Base-by-base conservation (phyloP, 1,140 invertebrate genomes). In the Thaumetopoea pityocampa region DNA sequence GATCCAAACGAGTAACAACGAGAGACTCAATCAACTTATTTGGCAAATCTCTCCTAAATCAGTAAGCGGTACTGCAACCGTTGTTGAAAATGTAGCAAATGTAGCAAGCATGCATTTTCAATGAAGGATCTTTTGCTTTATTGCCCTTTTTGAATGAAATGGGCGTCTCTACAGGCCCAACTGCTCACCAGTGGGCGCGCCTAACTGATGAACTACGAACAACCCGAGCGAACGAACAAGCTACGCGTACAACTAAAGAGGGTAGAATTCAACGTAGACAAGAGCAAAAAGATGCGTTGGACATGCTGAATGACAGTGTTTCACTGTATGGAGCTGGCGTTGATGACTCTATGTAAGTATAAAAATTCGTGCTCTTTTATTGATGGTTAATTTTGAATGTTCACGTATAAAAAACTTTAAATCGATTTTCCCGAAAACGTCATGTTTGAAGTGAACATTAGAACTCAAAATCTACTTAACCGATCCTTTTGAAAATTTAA, bases 401-500 rank as follows among this genome's bases (percentile, higher is more conserved):
- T 19, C 18, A n/a, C n/a, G n/a, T n/a, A n/a, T n/a, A n/a, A n/a
- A 19, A 19, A 19, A 19, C 18, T 19, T n/a, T n/a, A n/a, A n/a
- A n/a, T 19, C 23, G 23, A n/a, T 24, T 24, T 24, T 4, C 23
- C n/a, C 23, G 9, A 24, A 24, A 24, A 6, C 9, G 3, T n/a
- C 9, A n/a, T 24, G 7, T 24, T 24, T n/a, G 3, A 24, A 4
- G 23, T 24, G 23, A 6, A 6, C 23, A 6, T 24, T 9, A 24
- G 7, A 3, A 24, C 23, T 24, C 3, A 3, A 24, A 24, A 24
- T n/a, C 4, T 5, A 24, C 23, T 24, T 6, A 6, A 24, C 23
- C 23, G 23, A 24, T 24, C 23, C n/a, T 24, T 24, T 24, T 24
- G 23, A 24, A 24, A 24, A n/a, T 24, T 24, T 8, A 9, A 24